A percentile compares a stretch with the other conserved stretches of the same genome.
Conservation (phyloP, 2,797 vertebrate species). For the Pangasius macronema region DNA sequence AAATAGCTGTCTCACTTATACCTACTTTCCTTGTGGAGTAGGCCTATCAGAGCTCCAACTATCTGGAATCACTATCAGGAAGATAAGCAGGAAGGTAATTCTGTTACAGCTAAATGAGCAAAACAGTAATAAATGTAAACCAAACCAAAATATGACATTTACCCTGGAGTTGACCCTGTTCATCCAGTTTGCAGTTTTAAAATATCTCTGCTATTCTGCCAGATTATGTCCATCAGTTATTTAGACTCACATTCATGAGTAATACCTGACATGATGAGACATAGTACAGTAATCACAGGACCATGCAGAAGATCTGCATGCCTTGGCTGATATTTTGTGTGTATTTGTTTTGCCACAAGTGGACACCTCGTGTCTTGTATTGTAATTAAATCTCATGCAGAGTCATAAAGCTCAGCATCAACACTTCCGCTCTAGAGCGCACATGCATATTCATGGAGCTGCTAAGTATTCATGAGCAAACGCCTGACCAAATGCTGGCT, state of each 20-base stretch:
- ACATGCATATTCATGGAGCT: slow-evolving; percentile 76
- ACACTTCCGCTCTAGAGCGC: slow-evolving; percentile 58
- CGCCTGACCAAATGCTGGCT: slow-evolving; percentile 70
- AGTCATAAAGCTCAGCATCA: slow-evolving; percentile 73
- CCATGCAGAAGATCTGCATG: neutral
- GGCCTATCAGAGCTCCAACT: neutral
- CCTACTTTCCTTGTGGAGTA: neutral
- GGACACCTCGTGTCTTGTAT: slow-evolving; percentile 68
- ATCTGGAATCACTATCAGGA: neutral
- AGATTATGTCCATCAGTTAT: neutral
- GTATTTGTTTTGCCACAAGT: slow-evolving; percentile 49
- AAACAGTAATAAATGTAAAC: neutral
- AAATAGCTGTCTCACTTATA: slow-evolving; percentile 4
- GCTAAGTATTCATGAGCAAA: slow-evolving; percentile 78
- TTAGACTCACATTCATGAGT: slow-evolving; percentile 13
- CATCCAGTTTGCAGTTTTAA: neutral
- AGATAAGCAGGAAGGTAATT: neutral
- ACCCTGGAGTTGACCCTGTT: neutral
- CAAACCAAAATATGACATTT: neutral
- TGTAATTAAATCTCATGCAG: slow-evolving; percentile 67
- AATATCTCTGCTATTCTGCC: neutral
- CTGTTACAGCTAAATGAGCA: neutral
- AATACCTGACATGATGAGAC: slow-evolving; percentile 32
- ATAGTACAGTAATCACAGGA: slow-evolving; percentile 6
- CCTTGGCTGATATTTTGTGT: slow-evolving; percentile 22